phyloP scores from a whole-genome alignment of 2,113 vertebrate genomes.

The Polypterus bichir region DNA sequence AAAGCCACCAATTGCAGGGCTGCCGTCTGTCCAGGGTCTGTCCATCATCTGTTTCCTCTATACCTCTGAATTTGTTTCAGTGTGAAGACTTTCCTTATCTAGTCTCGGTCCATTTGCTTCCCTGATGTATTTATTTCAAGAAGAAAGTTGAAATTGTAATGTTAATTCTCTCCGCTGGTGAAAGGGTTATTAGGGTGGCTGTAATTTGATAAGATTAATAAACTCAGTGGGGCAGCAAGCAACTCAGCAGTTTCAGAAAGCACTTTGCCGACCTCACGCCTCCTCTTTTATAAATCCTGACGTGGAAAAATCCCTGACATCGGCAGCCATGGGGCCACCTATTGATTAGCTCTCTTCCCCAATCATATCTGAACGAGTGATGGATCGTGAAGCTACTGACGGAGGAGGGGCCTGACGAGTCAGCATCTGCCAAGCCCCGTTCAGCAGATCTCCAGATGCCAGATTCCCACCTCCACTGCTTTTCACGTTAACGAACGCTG shows the following conservation, averaged over 20 bases:
- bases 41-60: no score
- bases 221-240: slow-evolving; percentile 43
- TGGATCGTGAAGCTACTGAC: slow-evolving; percentile 25
- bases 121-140: no score
- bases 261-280: slow-evolving; percentile 38
- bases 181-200: slow-evolving; percentile 56
- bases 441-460: background rate
- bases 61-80: no score
- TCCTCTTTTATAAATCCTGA: slow-evolving; percentile 39
- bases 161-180: slow-evolving; percentile 46
- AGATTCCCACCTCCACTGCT: no score
- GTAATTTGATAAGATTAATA: slow-evolving; percentile 50
- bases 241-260: slow-evolving; percentile 42
- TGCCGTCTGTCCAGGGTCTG: no score
- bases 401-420: slow-evolving; percentile 11
- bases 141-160: slow-evolving; percentile 5
- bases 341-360: slow-evolving; percentile 36
- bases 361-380: slow-evolving; percentile 19
- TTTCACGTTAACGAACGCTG: no score
- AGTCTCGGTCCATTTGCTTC: no score
- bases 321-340: slow-evolving; percentile 34
- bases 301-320: slow-evolving; percentile 34
- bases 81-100: no score
- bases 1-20: no score
- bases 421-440: slow-evolving; percentile 2